phyloP scores from a whole-genome alignment of 2,888 invertebrate species.

The Morpho achilles region DNA sequence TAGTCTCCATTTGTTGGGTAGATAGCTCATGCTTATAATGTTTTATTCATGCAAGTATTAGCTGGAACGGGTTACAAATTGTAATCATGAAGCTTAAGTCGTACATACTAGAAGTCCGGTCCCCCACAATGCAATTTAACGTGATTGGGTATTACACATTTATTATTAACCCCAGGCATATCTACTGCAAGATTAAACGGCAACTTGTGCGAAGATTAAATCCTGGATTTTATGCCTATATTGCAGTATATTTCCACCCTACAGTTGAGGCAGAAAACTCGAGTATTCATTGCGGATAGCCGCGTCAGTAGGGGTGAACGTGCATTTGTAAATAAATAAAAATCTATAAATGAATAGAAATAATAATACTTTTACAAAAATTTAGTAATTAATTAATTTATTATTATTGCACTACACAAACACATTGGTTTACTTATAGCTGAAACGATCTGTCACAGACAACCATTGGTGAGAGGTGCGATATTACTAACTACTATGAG shows the following conservation, averaged over 20 bases:
- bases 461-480: too few relatives aligned
- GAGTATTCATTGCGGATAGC: constrained; percentile 74
- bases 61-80: constrained; percentile 13
- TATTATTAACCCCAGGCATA: constrained; percentile 72
- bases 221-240: constrained; percentile 74
- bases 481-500: too few relatives aligned
- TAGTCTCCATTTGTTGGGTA: constrained; percentile 4
- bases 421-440: too few relatives aligned
- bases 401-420: too few relatives aligned
- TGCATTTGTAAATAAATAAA: constrained; percentile 4
- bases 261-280: constrained; percentile 66
- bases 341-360: too few relatives aligned
- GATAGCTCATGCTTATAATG: constrained; percentile 7
- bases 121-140: constrained; percentile 59
- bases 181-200: constrained; percentile 73
- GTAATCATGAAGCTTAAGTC: constrained; percentile 13
- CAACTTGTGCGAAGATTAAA: constrained; percentile 73
- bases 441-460: too few relatives aligned
- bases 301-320: constrained; percentile 52
- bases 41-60: constrained; percentile 14
- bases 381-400: too few relatives aligned
- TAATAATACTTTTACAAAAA: too few relatives aligned
- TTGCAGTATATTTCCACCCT: constrained; percentile 66
- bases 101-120: constrained; percentile 15
- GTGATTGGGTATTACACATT: constrained; percentile 66